Evolutionary conservation across 2,113 vertebrate species (phyloP).

Genomic region (Tachysurus vachellii): DNA sequence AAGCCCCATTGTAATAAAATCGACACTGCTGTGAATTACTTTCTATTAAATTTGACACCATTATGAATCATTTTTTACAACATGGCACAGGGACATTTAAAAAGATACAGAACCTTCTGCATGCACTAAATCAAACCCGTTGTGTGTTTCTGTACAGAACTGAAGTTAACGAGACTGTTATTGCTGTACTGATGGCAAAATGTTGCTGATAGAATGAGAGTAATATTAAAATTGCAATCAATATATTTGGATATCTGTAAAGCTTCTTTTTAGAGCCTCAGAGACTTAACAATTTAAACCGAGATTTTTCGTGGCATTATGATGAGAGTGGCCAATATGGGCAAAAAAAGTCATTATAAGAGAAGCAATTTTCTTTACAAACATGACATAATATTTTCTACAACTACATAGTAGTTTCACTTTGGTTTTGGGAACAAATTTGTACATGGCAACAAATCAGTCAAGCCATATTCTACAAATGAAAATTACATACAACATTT

Average conservation of each 20-base stretch:
- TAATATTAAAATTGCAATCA: neutral
- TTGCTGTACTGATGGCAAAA: neutral
- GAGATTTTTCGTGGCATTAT: neutral
- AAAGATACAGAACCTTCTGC: neutral
- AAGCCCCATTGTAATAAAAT: conserved; percentile 4
- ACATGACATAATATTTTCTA: neutral
- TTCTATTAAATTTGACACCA: neutral
- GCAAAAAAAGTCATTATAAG: neutral
- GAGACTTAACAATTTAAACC: neutral
- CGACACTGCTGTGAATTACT: conserved; percentile 19
- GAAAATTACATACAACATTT: neutral
- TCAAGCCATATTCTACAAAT: neutral
- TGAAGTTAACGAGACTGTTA: neutral
- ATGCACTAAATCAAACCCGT: neutral
- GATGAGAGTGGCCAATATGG: neutral
- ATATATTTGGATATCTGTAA: neutral
- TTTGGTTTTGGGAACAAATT: neutral
- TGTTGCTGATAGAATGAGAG: neutral
- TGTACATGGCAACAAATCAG: neutral
- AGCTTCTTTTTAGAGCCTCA: neutral
- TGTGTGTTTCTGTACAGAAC: neutral
- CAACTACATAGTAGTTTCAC: neutral
- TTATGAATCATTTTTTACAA: conserved; percentile 22
- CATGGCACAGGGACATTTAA: conserved; percentile 14
- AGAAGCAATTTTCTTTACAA: neutral